phyloP scores from a whole-genome alignment of 2,113 vertebrate species.

The Paramisgurnus dabryanus region DNA sequence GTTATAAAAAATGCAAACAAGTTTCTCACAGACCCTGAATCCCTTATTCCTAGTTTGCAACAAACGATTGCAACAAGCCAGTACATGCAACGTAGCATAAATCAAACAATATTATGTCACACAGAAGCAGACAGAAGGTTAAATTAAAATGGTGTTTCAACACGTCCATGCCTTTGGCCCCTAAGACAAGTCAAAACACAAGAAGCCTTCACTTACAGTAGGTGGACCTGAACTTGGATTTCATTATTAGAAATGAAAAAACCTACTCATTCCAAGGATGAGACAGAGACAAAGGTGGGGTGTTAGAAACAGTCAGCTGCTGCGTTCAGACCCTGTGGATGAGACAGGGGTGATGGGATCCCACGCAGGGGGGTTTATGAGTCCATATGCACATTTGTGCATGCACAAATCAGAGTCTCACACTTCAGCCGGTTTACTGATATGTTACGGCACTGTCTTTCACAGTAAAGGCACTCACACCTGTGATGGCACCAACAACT shows the following conservation, averaged over 20 bases:
- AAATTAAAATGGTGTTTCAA: background rate
- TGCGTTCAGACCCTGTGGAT: slow-evolving; percentile 19
- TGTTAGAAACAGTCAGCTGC: slow-evolving; percentile 48
- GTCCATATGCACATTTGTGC: slow-evolving; percentile 19
- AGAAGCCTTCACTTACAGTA: background rate
- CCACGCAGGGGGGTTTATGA: slow-evolving; percentile 2
- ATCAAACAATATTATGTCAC: slow-evolving; percentile 2
- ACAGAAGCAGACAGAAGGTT: background rate
- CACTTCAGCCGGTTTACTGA: slow-evolving; percentile 1
- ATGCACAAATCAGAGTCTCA: background rate
- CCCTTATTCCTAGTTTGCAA: background rate
- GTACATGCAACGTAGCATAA: background rate
- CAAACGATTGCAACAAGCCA: background rate
- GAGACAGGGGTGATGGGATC: slow-evolving; percentile 8
- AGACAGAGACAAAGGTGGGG: slow-evolving; percentile 8
- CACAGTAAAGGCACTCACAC: slow-evolving; percentile 42
- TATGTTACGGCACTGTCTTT: background rate
- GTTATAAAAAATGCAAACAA: background rate
- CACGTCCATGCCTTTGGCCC: background rate
- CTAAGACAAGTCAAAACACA: slow-evolving; percentile 21
- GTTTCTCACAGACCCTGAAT: background rate
- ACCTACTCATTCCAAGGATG: background rate
- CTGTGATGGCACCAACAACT: slow-evolving; percentile 23
- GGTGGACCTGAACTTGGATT: background rate
- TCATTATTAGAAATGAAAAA: background rate